Evolutionary conservation across 2,113 vertebrate species (phyloP), one percentile per base, ranked within the genome.

Genomic region (Procavia capensis): DNA sequence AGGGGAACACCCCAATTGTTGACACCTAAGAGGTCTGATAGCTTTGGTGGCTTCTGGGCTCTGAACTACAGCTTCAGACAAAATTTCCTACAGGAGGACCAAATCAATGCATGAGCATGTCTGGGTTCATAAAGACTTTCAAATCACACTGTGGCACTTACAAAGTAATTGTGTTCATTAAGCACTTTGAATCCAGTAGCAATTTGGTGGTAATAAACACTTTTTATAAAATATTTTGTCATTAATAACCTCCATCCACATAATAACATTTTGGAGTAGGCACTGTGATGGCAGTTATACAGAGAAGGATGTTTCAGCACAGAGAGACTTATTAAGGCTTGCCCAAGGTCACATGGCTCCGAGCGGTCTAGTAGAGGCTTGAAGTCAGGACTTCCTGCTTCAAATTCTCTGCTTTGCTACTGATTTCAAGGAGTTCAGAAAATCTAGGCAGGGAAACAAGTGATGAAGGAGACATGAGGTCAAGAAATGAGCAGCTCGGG

Each of bases 61-160:
- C 43, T 25, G 31, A 39, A 1, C 80, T 68, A 54, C 31, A 29
- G 25, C 24, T 75, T 68, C 6, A 34, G 36, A 64, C 27, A 81
- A 27, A 43, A 45, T 0, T 1, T 10, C 36, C 10, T 4, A 22
- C 7, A 7, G 20, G 75, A 74, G 5, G 6, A 50, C 27, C 5
- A 8, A 29, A 3, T 81, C 61, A 54, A 45, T 36, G 41, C 3
- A n/a, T 0, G 4, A 3, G 43, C 0, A 0, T 50, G 5, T 39
- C 13, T 16, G 29, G 54, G 61, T 29, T 3, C 41, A 9, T 4
- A 29, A 8, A 10, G 6, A 34, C 66, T 87, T 20, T n/a, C 59
- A 83, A 43, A 57, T 1, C n/a, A 25, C 84, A 39, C 0, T 24
- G 70, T 19, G 13, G 34, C 3, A 6, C 59, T 57, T 19, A 31